Base-by-base conservation (phyloP, 1,140 invertebrate genomes). In the Radopholus similis region DNA sequence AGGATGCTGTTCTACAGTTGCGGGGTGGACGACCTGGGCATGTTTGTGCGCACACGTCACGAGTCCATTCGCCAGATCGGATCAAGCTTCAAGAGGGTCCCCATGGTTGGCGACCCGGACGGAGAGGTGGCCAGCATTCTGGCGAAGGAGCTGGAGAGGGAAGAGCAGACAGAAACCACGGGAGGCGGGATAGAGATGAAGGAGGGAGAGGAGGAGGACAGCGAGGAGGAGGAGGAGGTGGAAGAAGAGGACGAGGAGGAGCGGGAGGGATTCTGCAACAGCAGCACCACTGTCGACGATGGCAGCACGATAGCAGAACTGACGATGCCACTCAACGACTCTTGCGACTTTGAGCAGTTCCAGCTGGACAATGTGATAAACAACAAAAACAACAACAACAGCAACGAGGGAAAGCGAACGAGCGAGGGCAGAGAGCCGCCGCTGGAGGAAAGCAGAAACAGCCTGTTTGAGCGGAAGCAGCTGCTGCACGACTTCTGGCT, bases 401-500 rank as follows among this genome's bases (percentile, higher is more conserved):
- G n/a, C n/a, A n/a, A n/a, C n/a, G n/a, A n/a, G n/a, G 32, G 1
- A 13, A 13, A 26, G 30, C n/a, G 30, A 26, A 9, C 40, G 18
- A 32, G 56, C 13, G 40, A 9, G 18, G 18, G 18, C 13, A 58
- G 13, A 13, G 8, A 54, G 26, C 60, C 13, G 62, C 56, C 5
- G 9, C 21, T 63, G 21, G 13, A 60, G 60, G 49, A 15, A 62
- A 63, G 49, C 18, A 66, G 38, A n/a, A 26, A 15, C 5, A 18
- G n/a, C 67, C 26, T 70, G 4, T 18, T 35, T 26, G 67, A 57
- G 18, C 38, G 38, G 23, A 37, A 73, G n/a, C 55, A 71, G 11
- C 32, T 73, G 30, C 37, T 77, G 4, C 70, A 72, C 53, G 70
- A 72, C 49, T 72, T 72, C 34, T 72, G 70, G 70, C 42, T 72